A percentile compares a stretch with the other conserved stretches of the same genome.
phyloP scores from a whole-genome alignment of 2,888 invertebrate species.

The Melanophora roralis region DNA sequence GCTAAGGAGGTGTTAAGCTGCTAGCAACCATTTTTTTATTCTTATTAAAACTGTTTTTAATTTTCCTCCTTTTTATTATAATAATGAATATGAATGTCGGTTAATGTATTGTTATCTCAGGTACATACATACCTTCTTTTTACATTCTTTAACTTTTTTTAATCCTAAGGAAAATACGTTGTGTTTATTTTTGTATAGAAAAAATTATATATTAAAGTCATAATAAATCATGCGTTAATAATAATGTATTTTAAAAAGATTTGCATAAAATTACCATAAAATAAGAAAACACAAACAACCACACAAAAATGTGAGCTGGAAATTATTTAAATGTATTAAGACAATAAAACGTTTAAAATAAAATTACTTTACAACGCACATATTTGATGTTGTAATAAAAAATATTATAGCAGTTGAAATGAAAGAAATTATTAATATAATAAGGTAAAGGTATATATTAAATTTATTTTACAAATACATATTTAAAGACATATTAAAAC shows the following conservation, averaged over 20 bases:
- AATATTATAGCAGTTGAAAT: neutral
- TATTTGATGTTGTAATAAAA: neutral
- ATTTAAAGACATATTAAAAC: no score
- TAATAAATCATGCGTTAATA: slow-evolving; percentile 55
- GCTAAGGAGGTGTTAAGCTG: slow-evolving; percentile 44
- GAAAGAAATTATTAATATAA: neutral
- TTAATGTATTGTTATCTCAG: neutral
- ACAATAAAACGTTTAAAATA: neutral
- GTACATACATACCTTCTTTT: neutral
- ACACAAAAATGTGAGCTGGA: neutral
- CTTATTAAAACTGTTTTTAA: neutral
- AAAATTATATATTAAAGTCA: slow-evolving; percentile 41
- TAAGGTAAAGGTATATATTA: no score
- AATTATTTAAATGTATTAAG: neutral
- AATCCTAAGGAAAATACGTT: neutral
- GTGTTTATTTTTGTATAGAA: neutral
- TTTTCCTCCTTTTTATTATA: neutral
- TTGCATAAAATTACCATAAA: slow-evolving; percentile 58
- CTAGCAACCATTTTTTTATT: slow-evolving; percentile 31
- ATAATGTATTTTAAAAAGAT: slow-evolving; percentile 56
- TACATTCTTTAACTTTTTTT: neutral
- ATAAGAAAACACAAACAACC: neutral
- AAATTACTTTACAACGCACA: neutral
- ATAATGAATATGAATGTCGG: neutral
- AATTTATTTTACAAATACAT: no score